Evolutionary conservation across 2,113 vertebrate genomes (phyloP), one percentile per base, ranked within the genome.

Genomic region (Vidua chalybeata): DNA sequence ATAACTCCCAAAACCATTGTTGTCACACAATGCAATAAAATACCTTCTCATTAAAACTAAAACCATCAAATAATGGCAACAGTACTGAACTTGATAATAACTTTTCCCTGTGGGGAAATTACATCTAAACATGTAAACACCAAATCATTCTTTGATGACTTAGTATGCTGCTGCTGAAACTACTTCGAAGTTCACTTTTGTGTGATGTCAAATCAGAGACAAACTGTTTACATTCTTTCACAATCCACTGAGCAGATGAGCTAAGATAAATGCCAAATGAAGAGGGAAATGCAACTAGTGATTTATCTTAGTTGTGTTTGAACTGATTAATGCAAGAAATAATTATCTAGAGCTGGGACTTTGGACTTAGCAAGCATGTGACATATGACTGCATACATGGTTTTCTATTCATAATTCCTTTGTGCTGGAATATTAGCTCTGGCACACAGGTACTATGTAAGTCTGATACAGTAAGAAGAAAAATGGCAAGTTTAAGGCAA

Each of bases 191-290:
- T 66, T 86, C 68, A 80, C 49, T 83, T 68, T 55, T 19, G 68
- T 1, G 1, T 79, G 37, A 10, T 69, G 37, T 69, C 63, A 90
- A 64, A 75, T 69, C 49, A 85, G 66, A 77, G n/a, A 64, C 48
- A 93, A 77, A 63, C 52, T 90, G 43, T 94, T 92, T 82, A 83
- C 62, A 80, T 61, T 75, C 71, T 90, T 94, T 87, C 73, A 80
- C 55, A 96, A 69, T 43, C 79, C 46, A 31, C 37, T 59, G 68
- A 89, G 45, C 49, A 90, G 54, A 31, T 0, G 0, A 86, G 54
- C 59, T 56, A 61, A 73, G 72, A 84, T 49, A 94, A 82, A 89
- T 14, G 35, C 45, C 83, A 93, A 66, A 62, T 23, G 23, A 84
- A 84, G 64, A 94, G 15, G 39, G 59, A 94, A 90, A 86, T 37